Base-by-base conservation (phyloP, 2,888 invertebrate species). In the Sphinx pinastri region DNA sequence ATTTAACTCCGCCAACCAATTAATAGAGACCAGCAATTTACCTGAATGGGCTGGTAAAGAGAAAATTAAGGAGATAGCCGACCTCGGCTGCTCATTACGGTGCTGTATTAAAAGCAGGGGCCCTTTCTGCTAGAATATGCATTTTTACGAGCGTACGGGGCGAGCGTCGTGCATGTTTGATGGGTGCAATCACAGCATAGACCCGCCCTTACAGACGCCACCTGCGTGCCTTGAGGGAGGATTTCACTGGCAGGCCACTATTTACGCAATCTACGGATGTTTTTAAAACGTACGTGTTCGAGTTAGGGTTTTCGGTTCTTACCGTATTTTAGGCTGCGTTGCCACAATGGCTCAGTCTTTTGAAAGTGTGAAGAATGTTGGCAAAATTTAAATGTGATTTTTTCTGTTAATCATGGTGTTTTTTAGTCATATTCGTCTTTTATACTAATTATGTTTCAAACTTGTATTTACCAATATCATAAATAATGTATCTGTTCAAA, bases 131-230 rank as follows among this genome's bases (percentile, higher is more conserved):
- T 92, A 90, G 88, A 94, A 93, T 94, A 94, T 94, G 93, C 90
- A 94, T 93, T 93, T 94, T 94, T 94, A 94, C 90, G 93, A 90
- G 87, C 88, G 76, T 73, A 76, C 80, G 76, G 88, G 88, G 90
- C 85, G 83, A 75, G 77, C 67, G 79, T 88, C 88, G 77, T 94
- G 90, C 89, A 94, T 89, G 83, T 93, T 94, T 93, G 90, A 94
- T 94, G 91, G 77, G 85, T 75, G 77, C 87, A 93, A 94, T 93
- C 93, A 90, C 93, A 76, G 92, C 85, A 74, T 71, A 70, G 60
- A 68, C 70, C 70, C 70, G 73, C 67, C 70, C 72, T 74, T 16
- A 10, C 55, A 55, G 55, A 19, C 19, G 78, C 79, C 82, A 85
- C 82, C 84, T 84, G 85, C 70, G 79, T 74, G 79, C 76, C 71